Percentiles rank a stretch among this genome's conserved stretches.
Evolutionary conservation across 2,113 vertebrate species (phyloP).

Genomic region (Mellivora capensis): DNA sequence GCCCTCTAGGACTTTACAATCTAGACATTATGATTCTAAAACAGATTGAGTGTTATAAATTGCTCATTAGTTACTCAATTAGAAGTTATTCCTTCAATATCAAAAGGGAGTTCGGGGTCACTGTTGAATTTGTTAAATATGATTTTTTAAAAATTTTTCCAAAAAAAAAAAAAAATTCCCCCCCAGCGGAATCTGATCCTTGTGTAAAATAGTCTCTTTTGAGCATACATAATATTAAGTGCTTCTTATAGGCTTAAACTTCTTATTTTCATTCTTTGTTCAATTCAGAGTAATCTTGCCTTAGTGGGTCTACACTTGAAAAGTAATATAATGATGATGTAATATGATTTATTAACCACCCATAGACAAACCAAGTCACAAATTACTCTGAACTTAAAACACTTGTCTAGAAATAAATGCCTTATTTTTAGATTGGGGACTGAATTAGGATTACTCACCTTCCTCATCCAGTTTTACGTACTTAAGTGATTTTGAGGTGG

Average conservation of each 20-base stretch:
- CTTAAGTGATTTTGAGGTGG: background rate
- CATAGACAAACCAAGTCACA: background rate
- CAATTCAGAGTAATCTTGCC: background rate
- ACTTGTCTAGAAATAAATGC: background rate
- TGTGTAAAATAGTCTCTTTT: background rate
- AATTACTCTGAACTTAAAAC: background rate
- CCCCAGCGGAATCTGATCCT: background rate
- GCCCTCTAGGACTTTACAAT: background rate
- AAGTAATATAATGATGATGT: background rate
- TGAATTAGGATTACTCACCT: background rate
- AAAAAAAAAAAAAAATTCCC: background rate
- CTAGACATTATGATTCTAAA: background rate
- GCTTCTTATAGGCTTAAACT: background rate
- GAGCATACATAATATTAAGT: background rate
- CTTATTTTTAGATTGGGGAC: background rate
- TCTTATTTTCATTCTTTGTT: background rate
- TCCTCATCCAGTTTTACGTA: background rate
- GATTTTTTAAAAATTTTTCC: too few relatives aligned
- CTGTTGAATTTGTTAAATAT: background rate
- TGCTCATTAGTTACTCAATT: background rate
- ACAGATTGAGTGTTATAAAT: background rate
- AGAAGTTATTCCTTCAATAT: background rate
- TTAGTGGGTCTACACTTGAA: background rate
- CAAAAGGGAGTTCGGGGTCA: background rate
- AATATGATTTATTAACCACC: background rate